Evolutionary conservation across 2,113 vertebrate species (phyloP), one percentile per base, ranked within the genome.

Genomic region (Catagonus wagneri): DNA sequence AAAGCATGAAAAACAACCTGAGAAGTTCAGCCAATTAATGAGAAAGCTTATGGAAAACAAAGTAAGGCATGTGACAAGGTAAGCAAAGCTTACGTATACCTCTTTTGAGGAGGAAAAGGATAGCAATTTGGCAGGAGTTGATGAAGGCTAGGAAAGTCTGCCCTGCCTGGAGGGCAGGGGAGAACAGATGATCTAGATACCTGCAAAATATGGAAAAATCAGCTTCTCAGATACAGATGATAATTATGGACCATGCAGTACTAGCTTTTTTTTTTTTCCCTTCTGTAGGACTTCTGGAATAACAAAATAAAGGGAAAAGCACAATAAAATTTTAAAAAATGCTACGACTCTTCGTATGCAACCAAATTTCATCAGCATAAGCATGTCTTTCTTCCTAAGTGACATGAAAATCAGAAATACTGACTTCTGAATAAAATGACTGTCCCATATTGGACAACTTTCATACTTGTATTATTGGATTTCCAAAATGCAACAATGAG

Each of bases 401-500:
- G 89, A 71, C 32, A 60, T n/a, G 10, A 78, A 96, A 91, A 94
- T 90, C 27, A 84, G 52, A 36, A 74, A 76, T 75, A 88, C 0
- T 88, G 69, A 94, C 39, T 81, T 61, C 39, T 87, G 81, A 52
- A 93, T 60, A 50, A 50, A 85, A 39, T 6, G 2, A 7, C 0
- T 10, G n/a, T 54, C 7, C 32, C 12, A 39, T 16, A 87, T 88
- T 78, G 3, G 56, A 83, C 15, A 79, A 50, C 32, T 71, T 87
- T 90, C 60, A 56, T 63, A 92, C 34, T 69, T 27, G 12, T 66
- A 12, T 92, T 93, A 34, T 4, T 65, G 25, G 54, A 85, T 89
- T 89, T 86, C 75, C 39, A 84, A 79, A 90, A 90, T 61, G 44
- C 36, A 78, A 76, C 54, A 78, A 89, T 58, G 16, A 83, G 25